phyloP scores from a whole-genome alignment of 2,113 vertebrate genomes.

The Talpa occidentalis region DNA sequence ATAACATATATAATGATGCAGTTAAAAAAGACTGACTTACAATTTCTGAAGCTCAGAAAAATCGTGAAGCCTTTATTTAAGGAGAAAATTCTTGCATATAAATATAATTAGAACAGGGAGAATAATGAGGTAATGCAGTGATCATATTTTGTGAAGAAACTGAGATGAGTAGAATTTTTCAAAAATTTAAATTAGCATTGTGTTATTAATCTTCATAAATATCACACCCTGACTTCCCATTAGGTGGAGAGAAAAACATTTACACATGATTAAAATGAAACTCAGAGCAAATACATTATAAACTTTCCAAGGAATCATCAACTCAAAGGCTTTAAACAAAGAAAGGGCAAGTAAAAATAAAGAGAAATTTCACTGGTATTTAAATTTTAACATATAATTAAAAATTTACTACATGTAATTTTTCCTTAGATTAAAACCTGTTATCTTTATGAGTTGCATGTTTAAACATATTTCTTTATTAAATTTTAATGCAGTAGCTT shows the following conservation, averaged over 20 bases:
- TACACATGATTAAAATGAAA: constrained; percentile 67
- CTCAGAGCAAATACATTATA: constrained; percentile 60
- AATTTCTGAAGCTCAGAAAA: constrained; percentile 32
- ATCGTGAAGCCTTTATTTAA: constrained; percentile 54
- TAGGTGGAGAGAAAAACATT: constrained; percentile 40
- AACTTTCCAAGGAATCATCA: constrained; percentile 56
- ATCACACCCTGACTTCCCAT: constrained; percentile 62
- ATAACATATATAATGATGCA: constrained; percentile 39
- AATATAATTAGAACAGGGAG: constrained; percentile 61
- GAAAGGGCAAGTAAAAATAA: constrained; percentile 22
- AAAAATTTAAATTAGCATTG: constrained; percentile 61
- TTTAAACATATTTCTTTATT: background rate
- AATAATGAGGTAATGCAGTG: constrained; percentile 63
- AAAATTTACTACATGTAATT: background rate
- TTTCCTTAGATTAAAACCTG: background rate
- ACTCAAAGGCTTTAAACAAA: constrained; percentile 26
- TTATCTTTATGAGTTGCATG: background rate
- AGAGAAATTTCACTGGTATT: background rate
- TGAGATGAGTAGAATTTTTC: constrained; percentile 66
- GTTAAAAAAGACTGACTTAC: constrained; percentile 24
- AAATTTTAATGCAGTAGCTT: background rate
- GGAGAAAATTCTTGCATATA: constrained; percentile 31
- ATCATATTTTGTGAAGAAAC: constrained; percentile 48
- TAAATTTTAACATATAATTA: constrained; percentile 8
- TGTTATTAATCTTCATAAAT: constrained; percentile 75